Evolutionary conservation across 1,140 invertebrate genomes (phyloP), one percentile per base, ranked within the genome.

Genomic region (Zeugodacus cucurbitae): DNA sequence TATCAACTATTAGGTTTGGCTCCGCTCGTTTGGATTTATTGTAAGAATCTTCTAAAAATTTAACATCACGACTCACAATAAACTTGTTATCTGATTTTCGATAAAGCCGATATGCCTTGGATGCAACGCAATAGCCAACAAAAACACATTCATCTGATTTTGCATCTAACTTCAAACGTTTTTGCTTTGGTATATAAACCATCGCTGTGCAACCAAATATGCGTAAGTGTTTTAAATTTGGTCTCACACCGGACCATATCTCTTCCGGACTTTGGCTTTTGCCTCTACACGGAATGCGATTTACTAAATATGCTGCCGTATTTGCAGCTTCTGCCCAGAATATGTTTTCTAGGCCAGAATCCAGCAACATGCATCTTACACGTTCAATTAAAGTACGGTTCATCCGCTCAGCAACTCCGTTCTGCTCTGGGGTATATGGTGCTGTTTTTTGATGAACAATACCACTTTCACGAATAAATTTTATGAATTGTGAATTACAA

Each of bases 291-390:
- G 54, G 54, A 57, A 57, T 6, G 3, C 11, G 3, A 89, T 78
- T 37, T 91, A 41, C 3, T 7, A 41, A 41, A 41, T 41, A 41
- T n/a, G 89, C 90, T 11, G 93, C 92, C 32, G 92, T 92, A 6
- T 88, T 32, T 2, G 93, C 88, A 10, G 94, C 93, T 88, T 94
- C 94, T 20, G 91, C 93, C 94, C 94, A 94, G 88, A 89, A 93
- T 2, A 20, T 29, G 78, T 91, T 91, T 8, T 88, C 26, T 29
- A 94, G 82, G 2, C 92, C 90, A 87, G 92, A 90, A 59, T 92
- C 91, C 88, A 91, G 88, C 34, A 94, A 78, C 91, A 94, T 91
- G 58, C 90, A 90, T 32, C 90, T 90, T 1, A 93, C 92, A 64
- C 88, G 89, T 62, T 94, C 93, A 6, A 92, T 88, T 26, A 94